Evolutionary conservation across 1,140 invertebrate genomes (phyloP), one percentile per base, ranked within the genome.

Genomic region (Cardiocondyla obscurior): DNA sequence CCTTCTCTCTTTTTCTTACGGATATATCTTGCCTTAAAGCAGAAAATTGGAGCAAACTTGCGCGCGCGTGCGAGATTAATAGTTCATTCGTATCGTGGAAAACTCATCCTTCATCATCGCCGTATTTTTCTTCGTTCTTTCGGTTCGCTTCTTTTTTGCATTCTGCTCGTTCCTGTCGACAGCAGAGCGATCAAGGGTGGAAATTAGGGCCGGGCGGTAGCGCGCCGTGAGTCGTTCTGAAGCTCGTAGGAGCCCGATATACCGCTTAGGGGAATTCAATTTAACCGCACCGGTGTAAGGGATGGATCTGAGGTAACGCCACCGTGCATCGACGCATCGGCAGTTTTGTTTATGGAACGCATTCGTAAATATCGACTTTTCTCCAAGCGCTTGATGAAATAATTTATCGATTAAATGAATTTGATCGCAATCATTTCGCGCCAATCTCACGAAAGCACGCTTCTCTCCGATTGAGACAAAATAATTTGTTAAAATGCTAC

Each of bases 141-240:
- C 62, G 28, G 76, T 53, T 74, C 65, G 25, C 30, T 69, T 70
- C 65, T 64, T 65, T 76, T 85, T 85, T 73, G 25, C 72, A 81
- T 77, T 82, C 49, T 57, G 58, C 83, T 85, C 76, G 70, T 82
- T 84, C 57, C 58, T 60, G 74, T 85, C 83, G 64, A 83, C 51
- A 83, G 64, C 82, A 81, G 74, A 69, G 73, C 81, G 86, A 88
- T 85, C 73, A 88, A 81, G 87, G 81, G 69, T 85, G 85, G 84
- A 84, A 81, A 84, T 83, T 85, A 88, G 73, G 64, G 74, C 69
- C 74, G 74, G 69, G 39, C n/a, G 60, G 53, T 62, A 83, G 83
- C 83, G 76, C 74, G 87, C 65, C 70, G 86, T 88, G 81, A 85
- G 85, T 88, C 86, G 77, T 72, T 84, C 22, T 57, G 67, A 70